These are phyloP conservation scores for Micronycteris hirsuta DNA, from an alignment of 2,113 vertebrate genomes.

Conservation along the genomic window DNA sequence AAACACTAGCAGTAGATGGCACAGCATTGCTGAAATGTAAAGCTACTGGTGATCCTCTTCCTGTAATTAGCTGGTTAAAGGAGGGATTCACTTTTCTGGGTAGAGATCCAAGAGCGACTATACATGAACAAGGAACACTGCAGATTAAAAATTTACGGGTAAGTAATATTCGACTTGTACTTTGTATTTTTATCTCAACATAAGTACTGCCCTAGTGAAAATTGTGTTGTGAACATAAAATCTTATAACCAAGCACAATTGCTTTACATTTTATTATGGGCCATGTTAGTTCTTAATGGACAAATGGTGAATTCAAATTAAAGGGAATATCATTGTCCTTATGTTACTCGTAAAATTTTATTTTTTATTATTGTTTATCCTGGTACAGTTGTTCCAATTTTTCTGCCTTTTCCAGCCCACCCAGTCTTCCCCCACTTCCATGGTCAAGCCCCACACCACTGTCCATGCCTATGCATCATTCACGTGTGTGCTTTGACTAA, in stretches of 20 bases:
- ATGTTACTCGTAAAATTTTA: neutral
- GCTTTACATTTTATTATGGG: neutral
- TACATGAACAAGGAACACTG: conserved; percentile 93
- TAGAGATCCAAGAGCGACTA: conserved; percentile 91
- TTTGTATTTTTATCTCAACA: neutral
- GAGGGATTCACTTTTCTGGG: conserved; percentile 95
- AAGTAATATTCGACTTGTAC: neutral
- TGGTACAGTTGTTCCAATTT: too few relatives aligned
- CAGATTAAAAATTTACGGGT: conserved; percentile 95
- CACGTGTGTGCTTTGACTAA: too few relatives aligned
- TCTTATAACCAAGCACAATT: neutral
- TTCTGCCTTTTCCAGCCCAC: too few relatives aligned
- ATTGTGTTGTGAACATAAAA: neutral
- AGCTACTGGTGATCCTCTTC: conserved; percentile 94
- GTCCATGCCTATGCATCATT: too few relatives aligned
- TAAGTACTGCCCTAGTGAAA: neutral
- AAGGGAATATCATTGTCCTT: neutral
- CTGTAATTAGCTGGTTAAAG: conserved; percentile 97
- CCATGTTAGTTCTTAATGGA: neutral
- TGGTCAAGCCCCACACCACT: too few relatives aligned
- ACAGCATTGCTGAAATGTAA: conserved; percentile 95
- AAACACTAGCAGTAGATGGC: conserved; percentile 92
- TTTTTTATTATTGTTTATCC: too few relatives aligned
- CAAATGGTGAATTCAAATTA: neutral
- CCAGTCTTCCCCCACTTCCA: too few relatives aligned